Percentiles rank a stretch among this genome's conserved stretches.
Conservation (phyloP, 2,888 invertebrate genomes). For the Eutolmus rufibarbis region DNA sequence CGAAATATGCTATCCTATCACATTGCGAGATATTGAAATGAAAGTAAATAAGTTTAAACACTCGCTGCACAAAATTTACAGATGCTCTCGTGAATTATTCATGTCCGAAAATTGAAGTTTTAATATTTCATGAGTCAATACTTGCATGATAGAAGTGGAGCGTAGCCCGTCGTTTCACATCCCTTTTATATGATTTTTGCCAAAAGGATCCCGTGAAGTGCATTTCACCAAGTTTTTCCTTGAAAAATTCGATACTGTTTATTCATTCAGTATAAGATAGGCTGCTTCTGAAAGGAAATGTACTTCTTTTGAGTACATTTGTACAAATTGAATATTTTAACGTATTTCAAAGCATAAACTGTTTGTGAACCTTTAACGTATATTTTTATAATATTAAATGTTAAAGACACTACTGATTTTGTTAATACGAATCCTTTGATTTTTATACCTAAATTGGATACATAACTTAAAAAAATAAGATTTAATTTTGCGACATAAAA, state of each 20-base stretch:
- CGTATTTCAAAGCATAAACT: background rate
- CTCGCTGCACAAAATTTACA: constrained; percentile 18
- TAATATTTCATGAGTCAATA: constrained; percentile 39
- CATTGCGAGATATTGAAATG: constrained; percentile 16
- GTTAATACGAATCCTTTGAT: too few relatives aligned
- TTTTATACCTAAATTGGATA: too few relatives aligned
- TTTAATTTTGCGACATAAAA: too few relatives aligned
- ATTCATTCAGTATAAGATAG: background rate
- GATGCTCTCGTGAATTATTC: constrained; percentile 29
- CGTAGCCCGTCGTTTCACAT: background rate
- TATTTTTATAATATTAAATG: too few relatives aligned
- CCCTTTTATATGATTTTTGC: background rate
- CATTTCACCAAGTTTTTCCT: background rate
- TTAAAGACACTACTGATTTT: too few relatives aligned
- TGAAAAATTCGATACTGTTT: background rate
- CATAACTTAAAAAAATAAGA: too few relatives aligned
- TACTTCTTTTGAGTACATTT: background rate
- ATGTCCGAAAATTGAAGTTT: constrained; percentile 35
- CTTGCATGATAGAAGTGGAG: constrained; percentile 7
- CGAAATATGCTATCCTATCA: background rate
- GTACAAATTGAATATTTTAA: background rate
- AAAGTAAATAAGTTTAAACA: constrained; percentile 38
- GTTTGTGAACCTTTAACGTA: background rate
- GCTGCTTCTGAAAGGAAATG: background rate
- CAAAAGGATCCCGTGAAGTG: background rate